A percentile compares a stretch with the other conserved stretches of the same genome.
These are phyloP conservation scores for Petrosia ficiformis DNA, from an alignment of 37 sponge, comb jelly and placozoan species.

Conservation along the genomic window DNA sequence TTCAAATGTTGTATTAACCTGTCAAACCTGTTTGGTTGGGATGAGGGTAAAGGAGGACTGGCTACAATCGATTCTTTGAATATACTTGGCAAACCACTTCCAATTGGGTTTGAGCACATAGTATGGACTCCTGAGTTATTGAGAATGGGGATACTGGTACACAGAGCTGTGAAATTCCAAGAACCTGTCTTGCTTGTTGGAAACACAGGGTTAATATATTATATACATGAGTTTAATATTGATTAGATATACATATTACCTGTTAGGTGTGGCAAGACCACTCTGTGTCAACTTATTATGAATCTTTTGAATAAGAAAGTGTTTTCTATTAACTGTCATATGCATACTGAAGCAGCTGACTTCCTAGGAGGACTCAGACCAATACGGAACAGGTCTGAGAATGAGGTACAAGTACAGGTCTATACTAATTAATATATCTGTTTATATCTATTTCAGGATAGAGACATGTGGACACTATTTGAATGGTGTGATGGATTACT, in stretches of 20 bases:
- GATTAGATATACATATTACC: not conserved
- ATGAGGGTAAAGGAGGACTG: conserved; percentile 39
- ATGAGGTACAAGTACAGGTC: not conserved
- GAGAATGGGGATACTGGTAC: conserved; percentile 72
- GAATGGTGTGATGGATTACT: conserved; percentile 96
- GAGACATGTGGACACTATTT: conserved; percentile 54
- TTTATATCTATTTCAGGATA: not conserved
- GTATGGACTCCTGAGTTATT: conserved; percentile 80
- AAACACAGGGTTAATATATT: conserved; percentile 81
- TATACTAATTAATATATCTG: not conserved
- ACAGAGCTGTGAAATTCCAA: conserved; percentile 81
- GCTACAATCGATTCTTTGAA: conserved; percentile 24
- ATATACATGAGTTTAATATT: not conserved
- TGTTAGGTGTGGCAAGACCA: conserved; percentile 95
- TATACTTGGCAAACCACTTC: conserved; percentile 1
- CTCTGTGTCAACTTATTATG: conserved; percentile 84
- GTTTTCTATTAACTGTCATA: conserved; percentile 92
- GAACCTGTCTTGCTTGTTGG: conserved; percentile 95
- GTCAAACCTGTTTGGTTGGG: conserved; percentile 49
- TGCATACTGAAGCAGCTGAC: conserved; percentile 98
- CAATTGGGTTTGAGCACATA: conserved; percentile 47
- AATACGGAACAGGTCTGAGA: conserved; percentile 31
- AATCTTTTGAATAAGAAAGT: conserved; percentile 42
- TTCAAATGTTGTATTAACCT: conserved; percentile 73
- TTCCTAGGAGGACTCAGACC: conserved; percentile 96